A percentile compares a stretch with the other conserved stretches of the same genome.
phyloP scores from a whole-genome alignment of 2,888 invertebrate species.

The Phengaris arion region DNA sequence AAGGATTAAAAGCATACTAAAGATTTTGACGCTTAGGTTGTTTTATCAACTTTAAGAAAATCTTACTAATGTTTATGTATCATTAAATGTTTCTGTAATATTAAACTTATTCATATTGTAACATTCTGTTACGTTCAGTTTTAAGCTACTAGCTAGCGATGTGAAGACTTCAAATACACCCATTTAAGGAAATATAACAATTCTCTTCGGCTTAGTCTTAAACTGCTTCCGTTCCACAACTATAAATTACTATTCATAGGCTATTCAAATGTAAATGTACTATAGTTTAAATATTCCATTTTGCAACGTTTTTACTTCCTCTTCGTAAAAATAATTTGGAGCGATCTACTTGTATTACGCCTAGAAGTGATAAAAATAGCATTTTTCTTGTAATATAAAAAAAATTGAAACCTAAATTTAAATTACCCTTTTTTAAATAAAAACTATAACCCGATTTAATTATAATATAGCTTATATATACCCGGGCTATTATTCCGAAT shows the following conservation, averaged over 20 bases:
- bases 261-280: conserved; percentile 16
- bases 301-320: conserved; percentile 9
- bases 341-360: neutral
- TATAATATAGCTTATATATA: no score
- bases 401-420: neutral
- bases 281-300: conserved; percentile 18
- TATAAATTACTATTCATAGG: conserved; percentile 19
- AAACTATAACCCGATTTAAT: no score
- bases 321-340: neutral
- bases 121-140: neutral
- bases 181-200: conserved; percentile 16
- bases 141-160: neutral
- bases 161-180: neutral
- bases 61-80: no score
- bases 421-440: no score
- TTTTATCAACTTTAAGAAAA: no score
- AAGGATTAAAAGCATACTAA: no score
- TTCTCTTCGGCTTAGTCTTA: conserved; percentile 17
- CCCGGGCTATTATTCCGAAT: no score
- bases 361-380: neutral
- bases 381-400: neutral
- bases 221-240: conserved; percentile 12
- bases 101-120: no score
- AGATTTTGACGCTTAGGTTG: no score
- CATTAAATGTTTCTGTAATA: no score